Evolutionary conservation across 2,113 vertebrate species (phyloP).

Genomic region (Pedetes capensis): DNA sequence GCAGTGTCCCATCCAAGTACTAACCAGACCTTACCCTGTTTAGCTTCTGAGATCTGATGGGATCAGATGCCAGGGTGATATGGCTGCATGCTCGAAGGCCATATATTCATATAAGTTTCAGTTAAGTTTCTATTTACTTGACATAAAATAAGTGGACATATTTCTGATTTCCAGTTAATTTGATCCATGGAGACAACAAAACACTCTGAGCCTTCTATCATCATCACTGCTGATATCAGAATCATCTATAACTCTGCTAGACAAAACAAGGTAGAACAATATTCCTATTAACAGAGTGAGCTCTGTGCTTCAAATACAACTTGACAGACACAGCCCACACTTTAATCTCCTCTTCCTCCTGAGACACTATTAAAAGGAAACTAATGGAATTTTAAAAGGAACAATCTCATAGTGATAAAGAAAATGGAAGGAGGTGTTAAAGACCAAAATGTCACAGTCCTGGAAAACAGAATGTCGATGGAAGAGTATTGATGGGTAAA

Average conservation of each 20-base stretch:
- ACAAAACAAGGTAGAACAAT: slow-evolving; percentile 5
- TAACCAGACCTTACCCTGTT: no score
- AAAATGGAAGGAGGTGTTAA: neutral
- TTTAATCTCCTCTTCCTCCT: slow-evolving; percentile 5
- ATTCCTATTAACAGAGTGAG: neutral
- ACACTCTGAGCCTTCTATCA: neutral
- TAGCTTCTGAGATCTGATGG: no score
- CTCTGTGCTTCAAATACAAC: neutral
- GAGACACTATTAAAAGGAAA: slow-evolving; percentile 23
- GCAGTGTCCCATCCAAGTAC: no score
- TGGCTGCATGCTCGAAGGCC: no score
- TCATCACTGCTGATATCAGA: neutral
- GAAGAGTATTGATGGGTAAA: neutral
- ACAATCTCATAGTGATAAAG: neutral
- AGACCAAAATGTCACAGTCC: neutral
- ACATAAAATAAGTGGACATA: slow-evolving; percentile 39
- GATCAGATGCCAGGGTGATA: no score
- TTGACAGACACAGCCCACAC: neutral
- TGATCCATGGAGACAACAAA: slow-evolving; percentile 15
- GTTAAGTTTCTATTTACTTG: slow-evolving; percentile 39
- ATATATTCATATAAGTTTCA: slow-evolving; percentile 38
- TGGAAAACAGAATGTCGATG: neutral
- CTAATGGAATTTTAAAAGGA: neutral
- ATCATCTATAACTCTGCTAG: neutral
- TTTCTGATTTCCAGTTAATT: slow-evolving; percentile 54